Evolutionary conservation across 2,888 invertebrate species (phyloP), one percentile per base, ranked within the genome.

Genomic region (Drosophila multiciliata): DNA sequence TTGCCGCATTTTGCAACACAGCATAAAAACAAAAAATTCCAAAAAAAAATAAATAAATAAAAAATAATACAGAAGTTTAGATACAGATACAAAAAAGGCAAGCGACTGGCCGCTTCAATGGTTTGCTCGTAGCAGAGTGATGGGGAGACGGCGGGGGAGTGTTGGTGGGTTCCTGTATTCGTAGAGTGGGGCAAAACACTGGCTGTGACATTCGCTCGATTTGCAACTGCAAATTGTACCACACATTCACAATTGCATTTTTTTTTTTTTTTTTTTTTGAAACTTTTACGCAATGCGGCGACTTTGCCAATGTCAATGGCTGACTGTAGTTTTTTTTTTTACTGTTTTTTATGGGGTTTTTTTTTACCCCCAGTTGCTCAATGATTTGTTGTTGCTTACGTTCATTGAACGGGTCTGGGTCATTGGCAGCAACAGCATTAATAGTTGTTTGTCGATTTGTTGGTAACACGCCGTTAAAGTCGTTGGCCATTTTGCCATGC

Each of bases 191-290:
- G 53, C 57, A 23, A 33, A 68, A 35, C 64, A 57, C 74, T 75
- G 80, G 75, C 75, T 75, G 82, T 80, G 82, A 80, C 80, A 82
- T 82, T 80, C 72, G 80, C 60, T 57, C 20, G 42, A n/a, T 66
- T 45, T 9, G 20, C 59, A 78, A 82, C 75, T 59, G 72, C 75
- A 75, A 80, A 66, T 63, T 61, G 52, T 20, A 20, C 52, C 12
- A 36, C 53, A 60, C 1, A 23, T 45, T 78, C 65, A 58, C 36
- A 45, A 15, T 70, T 58, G 54, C 66, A 53, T 15, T 60, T 73
- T 64, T 35, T 35, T 35, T 35, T 62, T 26, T 15, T 20, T 11
- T 17, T 9, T 26, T n/a, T 45, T 40, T 52, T 49, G 15, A 42
- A 32, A 23, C 33, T 52, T 52, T 80, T 80, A 79, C 78, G 73